These are phyloP conservation scores for Gobionotothen gibberifrons DNA, from an alignment of 2,797 vertebrate species.

Conservation along the genomic window DNA sequence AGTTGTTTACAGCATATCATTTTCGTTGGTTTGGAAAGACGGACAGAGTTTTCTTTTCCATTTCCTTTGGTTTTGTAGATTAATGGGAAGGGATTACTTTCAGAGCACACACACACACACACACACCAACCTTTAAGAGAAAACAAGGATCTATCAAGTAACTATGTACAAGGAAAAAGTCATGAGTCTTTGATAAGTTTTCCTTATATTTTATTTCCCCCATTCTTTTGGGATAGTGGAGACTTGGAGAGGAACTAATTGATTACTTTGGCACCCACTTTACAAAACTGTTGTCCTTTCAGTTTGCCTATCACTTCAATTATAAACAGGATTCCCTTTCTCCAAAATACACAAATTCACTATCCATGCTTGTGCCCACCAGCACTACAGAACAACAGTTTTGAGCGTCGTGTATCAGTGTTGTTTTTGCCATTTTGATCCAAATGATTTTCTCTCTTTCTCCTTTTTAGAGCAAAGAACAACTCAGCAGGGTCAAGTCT, in stretches of 20 bases:
- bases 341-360: constrained; percentile 47
- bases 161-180: constrained; percentile 49
- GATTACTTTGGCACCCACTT: constrained; percentile 57
- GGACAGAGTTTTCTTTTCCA: constrained; percentile 31
- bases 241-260: constrained; percentile 57
- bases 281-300: constrained; percentile 55
- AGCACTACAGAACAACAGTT: constrained; percentile 17
- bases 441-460: background rate
- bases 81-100: constrained; percentile 28
- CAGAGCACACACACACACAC: constrained; percentile 28
- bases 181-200: constrained; percentile 54
- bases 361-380: constrained; percentile 38
- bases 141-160: constrained; percentile 39
- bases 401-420: constrained; percentile 19
- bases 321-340: constrained; percentile 52
- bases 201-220: constrained; percentile 40
- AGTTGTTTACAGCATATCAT: constrained; percentile 36
- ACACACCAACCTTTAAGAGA: constrained; percentile 34
- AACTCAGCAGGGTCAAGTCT: constrained; percentile 95
- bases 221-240: constrained; percentile 40
- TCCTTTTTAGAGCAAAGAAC: constrained; percentile 92
- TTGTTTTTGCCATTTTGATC: constrained; percentile 20
- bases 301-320: constrained; percentile 63
- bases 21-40: constrained; percentile 32
- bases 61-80: constrained; percentile 43